Evolutionary conservation across 2,113 vertebrate genomes (phyloP).

Genomic region (Ondatra zibethicus): DNA sequence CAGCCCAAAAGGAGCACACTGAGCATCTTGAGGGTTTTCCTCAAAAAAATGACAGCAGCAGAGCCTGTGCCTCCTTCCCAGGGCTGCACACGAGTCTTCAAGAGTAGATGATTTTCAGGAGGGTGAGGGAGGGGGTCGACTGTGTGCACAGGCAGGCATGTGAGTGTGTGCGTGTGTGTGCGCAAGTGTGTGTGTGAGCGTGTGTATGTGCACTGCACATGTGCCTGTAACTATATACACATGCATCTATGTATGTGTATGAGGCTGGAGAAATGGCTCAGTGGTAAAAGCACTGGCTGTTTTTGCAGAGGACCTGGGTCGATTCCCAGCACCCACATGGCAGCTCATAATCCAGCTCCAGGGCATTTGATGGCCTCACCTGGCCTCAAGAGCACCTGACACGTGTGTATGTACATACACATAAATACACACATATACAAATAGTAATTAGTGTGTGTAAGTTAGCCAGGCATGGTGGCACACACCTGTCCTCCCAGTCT

Average conservation of each 20-base stretch:
- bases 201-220: too few relatives aligned
- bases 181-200: too few relatives aligned
- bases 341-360: neutral
- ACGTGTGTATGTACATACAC: neutral
- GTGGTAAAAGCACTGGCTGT: neutral
- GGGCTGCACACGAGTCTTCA: neutral
- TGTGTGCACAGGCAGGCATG: too few relatives aligned
- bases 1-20: accelerated
- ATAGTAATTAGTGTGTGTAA: neutral
- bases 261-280: neutral
- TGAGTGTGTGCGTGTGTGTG: too few relatives aligned
- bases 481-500: neutral
- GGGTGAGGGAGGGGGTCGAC: neutral
- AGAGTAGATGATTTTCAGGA: neutral
- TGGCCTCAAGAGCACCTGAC: neutral
- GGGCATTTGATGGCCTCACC: neutral
- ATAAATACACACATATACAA: neutral
- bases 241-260: neutral
- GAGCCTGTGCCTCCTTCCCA: accelerated
- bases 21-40: accelerated
- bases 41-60: accelerated
- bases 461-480: neutral
- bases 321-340: neutral
- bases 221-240: neutral
- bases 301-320: neutral